These are phyloP conservation scores for Xenentodon cancila DNA, from an alignment of 2,797 vertebrate species.

Conservation along the genomic window DNA sequence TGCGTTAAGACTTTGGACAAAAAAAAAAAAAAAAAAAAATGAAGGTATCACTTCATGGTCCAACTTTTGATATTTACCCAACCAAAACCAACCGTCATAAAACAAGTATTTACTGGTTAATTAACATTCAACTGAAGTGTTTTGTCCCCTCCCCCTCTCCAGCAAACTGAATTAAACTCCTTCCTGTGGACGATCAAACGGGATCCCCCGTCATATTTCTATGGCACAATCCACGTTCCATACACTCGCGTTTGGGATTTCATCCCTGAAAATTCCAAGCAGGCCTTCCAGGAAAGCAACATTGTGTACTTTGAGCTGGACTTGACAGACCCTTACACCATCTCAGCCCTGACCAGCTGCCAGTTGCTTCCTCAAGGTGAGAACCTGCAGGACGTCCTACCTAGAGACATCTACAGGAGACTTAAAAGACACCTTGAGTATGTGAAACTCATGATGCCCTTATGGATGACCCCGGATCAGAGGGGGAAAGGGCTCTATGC, in stretches of 20 bases:
- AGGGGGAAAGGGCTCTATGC: slow-evolving; percentile 89
- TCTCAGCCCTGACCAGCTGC: slow-evolving; percentile 88
- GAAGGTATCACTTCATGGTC: not conserved
- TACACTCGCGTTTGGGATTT: slow-evolving; percentile 92
- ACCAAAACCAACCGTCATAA: too few relatives aligned
- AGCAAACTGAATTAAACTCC: slow-evolving; percentile 92
- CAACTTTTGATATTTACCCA: not conserved
- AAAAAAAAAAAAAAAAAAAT: too few relatives aligned
- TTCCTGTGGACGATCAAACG: slow-evolving; percentile 93
- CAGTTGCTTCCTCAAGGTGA: slow-evolving; percentile 89
- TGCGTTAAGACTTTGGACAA: not conserved
- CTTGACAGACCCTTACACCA: slow-evolving; percentile 89
- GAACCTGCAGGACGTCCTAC: slow-evolving; percentile 89
- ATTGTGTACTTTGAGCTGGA: slow-evolving; percentile 91
- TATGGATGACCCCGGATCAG: slow-evolving; percentile 92
- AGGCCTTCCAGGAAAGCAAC: slow-evolving; percentile 90
- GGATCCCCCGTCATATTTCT: slow-evolving; percentile 90
- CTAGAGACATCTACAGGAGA: slow-evolving; percentile 85
- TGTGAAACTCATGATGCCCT: slow-evolving; percentile 91
- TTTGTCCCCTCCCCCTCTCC: not conserved
- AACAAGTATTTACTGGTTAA: not conserved
- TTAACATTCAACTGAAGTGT: not conserved
- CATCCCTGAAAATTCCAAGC: slow-evolving; percentile 90
- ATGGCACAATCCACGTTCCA: slow-evolving; percentile 91
- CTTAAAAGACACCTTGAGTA: slow-evolving; percentile 90